Percentiles rank a stretch among this genome's conserved stretches.
phyloP scores from a whole-genome alignment of 2,113 vertebrate genomes.

The Oceanites oceanicus region DNA sequence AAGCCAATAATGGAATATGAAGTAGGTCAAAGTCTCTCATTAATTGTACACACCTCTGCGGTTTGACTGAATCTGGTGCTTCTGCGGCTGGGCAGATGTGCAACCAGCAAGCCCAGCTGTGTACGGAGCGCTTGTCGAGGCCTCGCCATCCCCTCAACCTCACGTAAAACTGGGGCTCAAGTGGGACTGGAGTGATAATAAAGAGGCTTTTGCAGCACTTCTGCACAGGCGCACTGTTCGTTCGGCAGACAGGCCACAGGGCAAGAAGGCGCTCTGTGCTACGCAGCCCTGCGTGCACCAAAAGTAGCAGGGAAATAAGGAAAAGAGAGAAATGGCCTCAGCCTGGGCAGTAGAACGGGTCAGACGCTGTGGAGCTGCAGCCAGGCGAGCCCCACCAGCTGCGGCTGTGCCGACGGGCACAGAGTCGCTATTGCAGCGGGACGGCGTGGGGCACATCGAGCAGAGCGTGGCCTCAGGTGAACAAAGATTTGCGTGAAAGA shows the following conservation, averaged over 20 bases:
- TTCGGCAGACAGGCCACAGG: not conserved
- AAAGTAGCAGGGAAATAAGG: not conserved
- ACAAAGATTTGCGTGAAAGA: fast-evolving
- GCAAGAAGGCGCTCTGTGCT: not conserved
- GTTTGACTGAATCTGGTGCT: not conserved
- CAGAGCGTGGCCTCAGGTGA: not conserved
- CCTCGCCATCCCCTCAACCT: not conserved
- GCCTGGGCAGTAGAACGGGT: not conserved
- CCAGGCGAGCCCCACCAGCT: not conserved
- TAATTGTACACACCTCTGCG: not conserved
- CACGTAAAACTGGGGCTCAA: not conserved
- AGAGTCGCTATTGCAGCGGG: fast-evolving
- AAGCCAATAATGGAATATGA: constrained; percentile 44
- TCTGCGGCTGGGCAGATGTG: not conserved
- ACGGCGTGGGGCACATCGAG: fast-evolving
- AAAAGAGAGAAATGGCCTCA: not conserved
- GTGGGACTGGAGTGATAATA: not conserved
- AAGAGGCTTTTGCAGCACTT: not conserved
- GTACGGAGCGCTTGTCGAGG: not conserved
- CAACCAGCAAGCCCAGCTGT: not conserved
- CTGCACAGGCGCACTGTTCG: not conserved
- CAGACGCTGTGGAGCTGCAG: not conserved
- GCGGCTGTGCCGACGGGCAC: fast-evolving
- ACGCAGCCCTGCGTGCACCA: not conserved
- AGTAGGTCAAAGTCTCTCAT: constrained; percentile 2